Base-by-base conservation (phyloP, 2,113 vertebrate genomes). In the Grallaria varia region DNA sequence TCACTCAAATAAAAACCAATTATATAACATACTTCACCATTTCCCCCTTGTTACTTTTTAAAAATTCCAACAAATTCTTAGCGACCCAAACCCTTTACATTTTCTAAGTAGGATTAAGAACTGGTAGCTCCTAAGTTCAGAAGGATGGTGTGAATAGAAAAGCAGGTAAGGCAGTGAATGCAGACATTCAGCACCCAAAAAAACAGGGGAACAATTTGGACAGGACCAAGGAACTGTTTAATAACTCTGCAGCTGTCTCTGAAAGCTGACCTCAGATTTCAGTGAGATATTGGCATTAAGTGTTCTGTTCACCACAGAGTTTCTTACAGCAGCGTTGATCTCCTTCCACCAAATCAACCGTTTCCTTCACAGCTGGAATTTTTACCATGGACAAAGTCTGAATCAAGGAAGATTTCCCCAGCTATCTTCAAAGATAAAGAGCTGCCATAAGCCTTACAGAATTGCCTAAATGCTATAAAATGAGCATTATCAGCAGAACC, bases 281-380 rank as follows among this genome's bases (percentile, higher is more conserved):
- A 62, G 33, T 15, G 8, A 58, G 35, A 39, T 56, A 69, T 10
- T 42, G 44, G 25, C 2, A 15, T 52, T 74, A 50, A 50, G 45
- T 42, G 12, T 21, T 86, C 35, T 59, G 14, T 33, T 75, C 44
- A 44, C 39, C 71, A 63, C 35, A 13, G 0, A 1, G 50, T 88
- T 85, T 67, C 73, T 47, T n/a, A 40, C 0, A 1, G 64, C 47
- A 63, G 17, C 1, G 2, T n/a, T 49, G 23, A 20, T 27, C 10
- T 52, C 45, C 37, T 68, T 75, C 44, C 59, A 69, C 40, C 19
- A 11, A 73, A 68, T 50, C 15, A n/a, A 28, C 23, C 67, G 4
- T 27, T 47, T 66, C 58, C 53, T 60, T 86, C n/a, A 62, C 13
- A 86, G 49, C 22, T 45, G 25, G 31, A 66, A 10, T 53, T 91